Conservation (phyloP, 92 coral and sea anemone species). For the Palythoa grandiflora region DNA sequence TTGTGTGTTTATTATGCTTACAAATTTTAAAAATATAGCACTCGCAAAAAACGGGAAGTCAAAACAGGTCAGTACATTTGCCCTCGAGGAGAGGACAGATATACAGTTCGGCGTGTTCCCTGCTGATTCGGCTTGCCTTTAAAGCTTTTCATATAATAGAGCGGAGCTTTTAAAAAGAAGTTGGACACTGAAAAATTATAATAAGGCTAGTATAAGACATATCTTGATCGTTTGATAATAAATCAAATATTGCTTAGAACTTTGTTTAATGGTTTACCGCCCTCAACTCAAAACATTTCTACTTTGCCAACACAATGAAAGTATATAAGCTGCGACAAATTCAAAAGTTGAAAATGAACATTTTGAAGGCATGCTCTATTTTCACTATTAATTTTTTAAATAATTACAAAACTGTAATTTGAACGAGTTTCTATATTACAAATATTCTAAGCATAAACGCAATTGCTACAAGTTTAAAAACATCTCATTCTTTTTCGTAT, state of each 20-base stretch:
- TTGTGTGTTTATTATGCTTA: neutral
- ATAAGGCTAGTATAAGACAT: neutral
- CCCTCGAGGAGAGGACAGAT: neutral
- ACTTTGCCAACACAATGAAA: neutral
- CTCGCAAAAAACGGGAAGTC: neutral
- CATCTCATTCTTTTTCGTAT: neutral
- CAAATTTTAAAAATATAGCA: neutral
- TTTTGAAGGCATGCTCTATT: neutral
- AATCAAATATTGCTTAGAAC: neutral
- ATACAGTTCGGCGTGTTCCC: neutral
- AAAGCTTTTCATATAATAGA: neutral
- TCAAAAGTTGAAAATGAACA: neutral
- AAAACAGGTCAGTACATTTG: neutral
- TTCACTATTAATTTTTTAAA: neutral
- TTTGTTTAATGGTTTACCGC: neutral
- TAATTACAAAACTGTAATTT: neutral
- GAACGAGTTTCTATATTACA: too few relatives aligned
- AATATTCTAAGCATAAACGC: too few relatives aligned
- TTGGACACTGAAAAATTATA: neutral
- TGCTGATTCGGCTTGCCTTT: neutral
- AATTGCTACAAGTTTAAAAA: too few relatives aligned
- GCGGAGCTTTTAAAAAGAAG: neutral
- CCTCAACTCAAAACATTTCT: neutral
- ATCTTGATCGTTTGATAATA: neutral
- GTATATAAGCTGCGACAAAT: neutral